Conservation (phyloP, 1,140 invertebrate genomes). For the Zophobas atratus region DNA sequence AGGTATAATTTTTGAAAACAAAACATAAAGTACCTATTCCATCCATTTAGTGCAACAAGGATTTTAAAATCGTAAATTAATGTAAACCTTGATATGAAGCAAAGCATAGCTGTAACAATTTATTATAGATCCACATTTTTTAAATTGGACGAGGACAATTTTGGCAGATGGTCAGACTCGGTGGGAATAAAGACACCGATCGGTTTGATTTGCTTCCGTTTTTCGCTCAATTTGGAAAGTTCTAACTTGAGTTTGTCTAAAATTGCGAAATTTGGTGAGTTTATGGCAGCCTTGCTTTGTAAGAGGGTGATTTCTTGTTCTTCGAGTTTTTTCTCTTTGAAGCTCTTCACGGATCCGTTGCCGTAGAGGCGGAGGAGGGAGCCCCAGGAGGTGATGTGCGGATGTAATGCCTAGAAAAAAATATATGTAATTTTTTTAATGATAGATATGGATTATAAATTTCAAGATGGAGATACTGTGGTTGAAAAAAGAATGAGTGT, state of each 20-base stretch:
- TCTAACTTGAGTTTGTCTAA: constrained; percentile 91
- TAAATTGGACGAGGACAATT: constrained; percentile 79
- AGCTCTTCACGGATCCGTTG: constrained; percentile 91
- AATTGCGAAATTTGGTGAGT: constrained; percentile 95
- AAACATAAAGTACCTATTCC: neutral
- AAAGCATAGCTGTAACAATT: neutral
- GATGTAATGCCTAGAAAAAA: constrained; percentile 81
- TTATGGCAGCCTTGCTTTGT: constrained; percentile 90
- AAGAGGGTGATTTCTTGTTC: constrained; percentile 95
- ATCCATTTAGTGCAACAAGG: neutral
- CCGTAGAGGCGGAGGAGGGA: constrained; percentile 94
- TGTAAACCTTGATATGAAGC: too few species aligned
- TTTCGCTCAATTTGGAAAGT: constrained; percentile 86
- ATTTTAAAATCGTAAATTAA: neutral
- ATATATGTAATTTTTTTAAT: too few species aligned
- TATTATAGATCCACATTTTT: constrained; percentile 81
- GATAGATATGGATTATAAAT: too few species aligned
- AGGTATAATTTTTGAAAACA: neutral
- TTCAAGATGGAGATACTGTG: too few species aligned
- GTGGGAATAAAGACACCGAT: constrained; percentile 82
- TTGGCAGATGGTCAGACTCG: constrained; percentile 77
- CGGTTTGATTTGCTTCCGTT: constrained; percentile 78
- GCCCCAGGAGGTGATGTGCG: constrained; percentile 96
- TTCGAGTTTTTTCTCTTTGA: constrained; percentile 95
- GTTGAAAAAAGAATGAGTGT: too few species aligned